Evolutionary conservation across 2,113 vertebrate species (phyloP).

Genomic region (Monarcha castaneiventris): DNA sequence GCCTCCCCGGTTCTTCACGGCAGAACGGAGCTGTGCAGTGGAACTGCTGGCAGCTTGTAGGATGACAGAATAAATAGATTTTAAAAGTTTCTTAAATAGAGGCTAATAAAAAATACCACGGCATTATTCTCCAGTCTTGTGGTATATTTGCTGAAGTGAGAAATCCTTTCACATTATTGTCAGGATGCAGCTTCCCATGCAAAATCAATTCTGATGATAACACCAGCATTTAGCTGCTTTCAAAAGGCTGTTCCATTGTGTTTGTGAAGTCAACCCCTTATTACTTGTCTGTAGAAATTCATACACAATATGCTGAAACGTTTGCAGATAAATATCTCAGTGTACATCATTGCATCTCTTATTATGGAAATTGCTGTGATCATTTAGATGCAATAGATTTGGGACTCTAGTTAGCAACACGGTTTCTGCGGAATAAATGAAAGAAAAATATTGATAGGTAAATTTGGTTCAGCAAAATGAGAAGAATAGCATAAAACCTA

Average conservation of each 20-base stretch:
- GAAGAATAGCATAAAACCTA: neutral
- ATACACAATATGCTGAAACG: neutral
- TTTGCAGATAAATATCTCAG: constrained; percentile 23
- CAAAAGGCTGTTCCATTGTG: constrained; percentile 1
- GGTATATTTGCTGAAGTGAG: neutral
- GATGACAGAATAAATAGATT: neutral
- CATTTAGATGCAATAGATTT: constrained; percentile 4
- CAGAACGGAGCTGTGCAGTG: neutral
- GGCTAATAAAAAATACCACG: neutral
- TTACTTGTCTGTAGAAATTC: constrained; percentile 11
- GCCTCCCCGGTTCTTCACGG: rapidly evolving
- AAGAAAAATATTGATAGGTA: constrained; percentile 14
- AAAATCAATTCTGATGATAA: constrained; percentile 43
- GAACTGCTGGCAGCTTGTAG: neutral
- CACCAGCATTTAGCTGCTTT: neutral
- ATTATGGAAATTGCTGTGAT: constrained; percentile 18
- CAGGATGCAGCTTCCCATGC: neutral
- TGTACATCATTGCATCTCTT: neutral
- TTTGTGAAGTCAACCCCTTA: constrained; percentile 12
- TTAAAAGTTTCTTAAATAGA: neutral
- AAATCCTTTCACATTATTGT: neutral
- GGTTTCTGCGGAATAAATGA: neutral
- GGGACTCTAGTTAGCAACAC: neutral
- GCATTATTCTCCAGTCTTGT: neutral
- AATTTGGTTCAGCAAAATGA: neutral